These are phyloP conservation scores for Emys orbicularis DNA, from an alignment of 2,797 vertebrate species.

Conservation along the genomic window DNA sequence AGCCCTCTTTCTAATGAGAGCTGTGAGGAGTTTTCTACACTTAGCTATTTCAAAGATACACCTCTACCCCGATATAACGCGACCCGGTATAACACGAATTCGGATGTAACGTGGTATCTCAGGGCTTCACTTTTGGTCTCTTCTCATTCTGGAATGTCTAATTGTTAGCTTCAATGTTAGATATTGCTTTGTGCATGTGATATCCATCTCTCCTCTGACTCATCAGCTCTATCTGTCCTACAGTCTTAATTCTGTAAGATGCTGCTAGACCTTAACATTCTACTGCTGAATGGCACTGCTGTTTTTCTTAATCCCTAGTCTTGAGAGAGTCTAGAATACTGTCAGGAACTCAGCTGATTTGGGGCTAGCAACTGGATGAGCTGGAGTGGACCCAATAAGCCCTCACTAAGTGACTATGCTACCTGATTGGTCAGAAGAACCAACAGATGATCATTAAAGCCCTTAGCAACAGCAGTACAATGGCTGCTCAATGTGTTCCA, in stretches of 20 bases:
- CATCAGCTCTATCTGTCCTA: not conserved
- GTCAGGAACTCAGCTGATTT: not conserved
- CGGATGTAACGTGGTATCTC: not conserved
- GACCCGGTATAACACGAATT: too few relatives aligned
- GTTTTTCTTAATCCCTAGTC: not conserved
- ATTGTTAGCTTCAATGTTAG: not conserved
- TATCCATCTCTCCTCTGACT: not conserved
- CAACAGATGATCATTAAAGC: not conserved
- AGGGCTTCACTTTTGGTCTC: not conserved
- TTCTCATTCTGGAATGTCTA: not conserved
- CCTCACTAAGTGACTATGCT: not conserved
- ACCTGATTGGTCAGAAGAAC: not conserved
- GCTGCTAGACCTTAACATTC: not conserved
- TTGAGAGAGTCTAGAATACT: not conserved
- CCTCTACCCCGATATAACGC: too few relatives aligned
- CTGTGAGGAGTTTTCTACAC: not conserved
- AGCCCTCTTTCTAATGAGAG: not conserved
- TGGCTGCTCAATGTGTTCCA: not conserved
- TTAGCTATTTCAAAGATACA: not conserved
- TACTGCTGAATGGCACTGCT: not conserved
- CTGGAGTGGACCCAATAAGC: too few relatives aligned
- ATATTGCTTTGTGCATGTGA: not conserved
- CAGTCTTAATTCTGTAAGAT: not conserved
- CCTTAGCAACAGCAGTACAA: not conserved
- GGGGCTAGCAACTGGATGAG: too few relatives aligned